Base-by-base conservation (phyloP, 2,797 vertebrate species). In the Otus scops region DNA sequence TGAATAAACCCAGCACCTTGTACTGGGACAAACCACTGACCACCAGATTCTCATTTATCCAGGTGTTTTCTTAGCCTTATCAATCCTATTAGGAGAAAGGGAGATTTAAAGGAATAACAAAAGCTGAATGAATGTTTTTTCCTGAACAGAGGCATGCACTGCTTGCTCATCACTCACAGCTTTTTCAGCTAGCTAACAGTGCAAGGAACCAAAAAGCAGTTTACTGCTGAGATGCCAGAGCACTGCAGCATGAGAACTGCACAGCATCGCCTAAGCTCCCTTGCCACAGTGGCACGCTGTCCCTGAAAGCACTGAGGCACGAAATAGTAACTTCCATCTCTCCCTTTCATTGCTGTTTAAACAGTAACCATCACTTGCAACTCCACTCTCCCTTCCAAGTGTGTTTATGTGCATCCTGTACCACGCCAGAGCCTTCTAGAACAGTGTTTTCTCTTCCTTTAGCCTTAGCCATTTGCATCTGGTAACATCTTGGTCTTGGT, bases 201-300 rank as follows among this genome's bases (percentile, higher is more conserved):
- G 91, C 90, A 93, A 94, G 78, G 89, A 92, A 97, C 67, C 85
- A 91, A 86, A 93, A 92, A 76, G 57, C 85, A 87, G 79, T 94
- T 88, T 85, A 50, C 71, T 74, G 95, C 93, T 70, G 77, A 80
- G 88, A 77, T 57, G 70, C 64, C 70, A 91, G 78, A 82, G 60
- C 77, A 88, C 85, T 95, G 96, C 95, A 94, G 92, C 53, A 77
- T 10, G 8, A 91, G 75, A 86, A 23, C 47, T 65, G 56, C 65
- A 69, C 53, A 61, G 82, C 41, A 65, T 18, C 13, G 7, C 78
- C 77, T 41, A 19, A 53, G 53, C 38, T 85, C 27, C 45, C 86
- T 79, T 54, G 57, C 74, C 70, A 82, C 0, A 0, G 56, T 73
- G 45, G 79, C 79, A 88, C 9, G 10, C 2, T 0, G 28, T 34